A percentile compares a stretch with the other conserved stretches of the same genome.
Evolutionary conservation across 2,888 invertebrate genomes (phyloP).

Genomic region (Drosophila kambysellisi): DNA sequence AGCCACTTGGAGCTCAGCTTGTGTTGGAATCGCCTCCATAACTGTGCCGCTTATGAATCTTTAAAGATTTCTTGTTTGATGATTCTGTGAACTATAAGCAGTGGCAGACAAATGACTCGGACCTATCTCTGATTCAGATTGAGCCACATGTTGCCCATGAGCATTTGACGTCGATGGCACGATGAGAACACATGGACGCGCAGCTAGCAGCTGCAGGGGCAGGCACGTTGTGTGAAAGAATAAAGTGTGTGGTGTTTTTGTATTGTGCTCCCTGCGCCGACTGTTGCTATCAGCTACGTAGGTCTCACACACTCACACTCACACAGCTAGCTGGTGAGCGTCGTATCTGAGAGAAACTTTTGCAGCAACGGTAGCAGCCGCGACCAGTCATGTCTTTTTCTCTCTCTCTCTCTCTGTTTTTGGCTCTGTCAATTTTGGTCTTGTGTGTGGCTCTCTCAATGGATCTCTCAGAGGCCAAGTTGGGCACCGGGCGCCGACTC

Average conservation of each 20-base stretch:
- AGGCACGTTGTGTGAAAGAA: slow-evolving; percentile 4
- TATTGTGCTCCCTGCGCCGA: slow-evolving; percentile 11
- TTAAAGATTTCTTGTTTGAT: slow-evolving; percentile 14
- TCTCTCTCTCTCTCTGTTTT: slow-evolving; percentile 1
- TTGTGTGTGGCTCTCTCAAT: slow-evolving; percentile 10
- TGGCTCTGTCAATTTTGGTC: background rate
- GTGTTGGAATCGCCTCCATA: background rate
- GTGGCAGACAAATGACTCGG: slow-evolving; percentile 4
- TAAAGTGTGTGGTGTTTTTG: slow-evolving; percentile 18
- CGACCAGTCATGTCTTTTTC: slow-evolving; percentile 14
- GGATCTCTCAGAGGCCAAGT: slow-evolving; percentile 40
- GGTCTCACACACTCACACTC: slow-evolving; percentile 23
- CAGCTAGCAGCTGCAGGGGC: background rate
- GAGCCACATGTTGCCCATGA: slow-evolving; percentile 45
- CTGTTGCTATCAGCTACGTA: slow-evolving; percentile 46
- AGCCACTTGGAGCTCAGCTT: background rate
- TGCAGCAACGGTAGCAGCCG: slow-evolving; percentile 43
- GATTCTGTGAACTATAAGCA: slow-evolving; percentile 34
- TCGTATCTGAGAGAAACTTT: slow-evolving; percentile 38
- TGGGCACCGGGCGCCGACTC: slow-evolving; percentile 37
- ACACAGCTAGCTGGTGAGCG: background rate
- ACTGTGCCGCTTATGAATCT: slow-evolving; percentile 15
- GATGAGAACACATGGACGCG: slow-evolving; percentile 1
- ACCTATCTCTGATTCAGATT: slow-evolving; percentile 31
- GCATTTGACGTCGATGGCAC: slow-evolving; percentile 19